Conservation (phyloP, 2,113 vertebrate genomes). For the Myodes glareolus region DNA sequence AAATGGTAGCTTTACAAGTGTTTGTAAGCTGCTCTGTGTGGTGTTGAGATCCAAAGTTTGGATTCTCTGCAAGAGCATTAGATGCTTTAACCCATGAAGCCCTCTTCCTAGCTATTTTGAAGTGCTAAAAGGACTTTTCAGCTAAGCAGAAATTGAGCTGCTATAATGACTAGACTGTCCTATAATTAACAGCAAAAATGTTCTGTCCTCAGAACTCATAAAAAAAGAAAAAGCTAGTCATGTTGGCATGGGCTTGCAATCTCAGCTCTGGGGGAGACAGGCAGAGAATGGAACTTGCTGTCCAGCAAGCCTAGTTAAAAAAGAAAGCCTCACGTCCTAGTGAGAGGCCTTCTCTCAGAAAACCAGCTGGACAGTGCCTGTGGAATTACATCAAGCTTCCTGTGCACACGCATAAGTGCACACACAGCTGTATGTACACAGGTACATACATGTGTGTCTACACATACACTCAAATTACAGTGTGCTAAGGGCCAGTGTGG, state of each 20-base stretch:
- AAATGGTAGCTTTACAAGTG: too few relatives aligned
- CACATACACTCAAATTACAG: neutral
- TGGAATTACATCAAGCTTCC: neutral
- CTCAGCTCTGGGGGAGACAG: neutral
- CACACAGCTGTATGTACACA: neutral
- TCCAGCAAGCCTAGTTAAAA: neutral
- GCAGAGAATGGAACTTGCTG: too few relatives aligned
- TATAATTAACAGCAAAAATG: neutral
- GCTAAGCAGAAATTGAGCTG: neutral
- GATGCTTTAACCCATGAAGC: neutral
- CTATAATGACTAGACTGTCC: neutral
- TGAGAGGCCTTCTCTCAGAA: neutral
- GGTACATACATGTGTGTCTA: too few relatives aligned
- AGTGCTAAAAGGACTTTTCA: neutral
- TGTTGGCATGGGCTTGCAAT: neutral
- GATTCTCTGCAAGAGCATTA: neutral
- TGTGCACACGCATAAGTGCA: neutral
- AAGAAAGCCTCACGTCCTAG: neutral
- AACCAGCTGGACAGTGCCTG: neutral
- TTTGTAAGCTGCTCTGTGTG: neutral
- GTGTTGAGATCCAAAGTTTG: neutral
- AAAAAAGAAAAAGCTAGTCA: neutral
- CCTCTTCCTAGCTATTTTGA: neutral
- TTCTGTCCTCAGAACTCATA: neutral
- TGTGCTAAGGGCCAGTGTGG: neutral